These are phyloP conservation scores for Presbytis comata DNA, from an alignment of 2,797 vertebrate species.

Conservation along the genomic window DNA sequence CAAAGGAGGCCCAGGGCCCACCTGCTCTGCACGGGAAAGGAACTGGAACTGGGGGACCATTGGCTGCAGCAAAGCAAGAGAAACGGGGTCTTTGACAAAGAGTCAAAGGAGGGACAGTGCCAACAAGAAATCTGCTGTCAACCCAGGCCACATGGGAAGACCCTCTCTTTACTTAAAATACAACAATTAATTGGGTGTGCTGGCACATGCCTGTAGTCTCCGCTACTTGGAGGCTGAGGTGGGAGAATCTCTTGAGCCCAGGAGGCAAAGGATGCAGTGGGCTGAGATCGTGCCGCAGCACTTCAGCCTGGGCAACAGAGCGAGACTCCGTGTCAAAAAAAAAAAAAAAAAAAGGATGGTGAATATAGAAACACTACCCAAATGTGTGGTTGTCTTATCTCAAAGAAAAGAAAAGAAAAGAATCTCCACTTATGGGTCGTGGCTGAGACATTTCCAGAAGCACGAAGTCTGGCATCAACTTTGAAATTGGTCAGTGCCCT, in stretches of 20 bases:
- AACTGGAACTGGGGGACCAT: rapidly evolving
- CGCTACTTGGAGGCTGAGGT: neutral
- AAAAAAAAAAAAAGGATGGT: neutral
- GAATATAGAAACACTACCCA: neutral
- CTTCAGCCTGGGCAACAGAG: neutral
- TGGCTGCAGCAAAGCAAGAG: neutral
- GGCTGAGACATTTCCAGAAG: neutral
- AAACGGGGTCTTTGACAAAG: neutral
- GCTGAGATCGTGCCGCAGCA: neutral
- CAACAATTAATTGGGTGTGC: neutral
- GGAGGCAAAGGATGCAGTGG: neutral
- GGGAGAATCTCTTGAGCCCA: neutral
- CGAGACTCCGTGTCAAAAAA: neutral
- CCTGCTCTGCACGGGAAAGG: too few species aligned
- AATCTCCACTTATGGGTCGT: neutral
- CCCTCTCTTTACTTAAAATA: neutral
- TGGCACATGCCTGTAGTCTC: neutral
- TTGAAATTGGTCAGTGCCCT: neutral
- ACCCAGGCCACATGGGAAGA: neutral
- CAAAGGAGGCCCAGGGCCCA: neutral
- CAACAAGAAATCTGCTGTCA: neutral
- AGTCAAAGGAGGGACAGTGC: neutral
- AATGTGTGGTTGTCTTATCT: neutral
- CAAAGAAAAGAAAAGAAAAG: neutral
- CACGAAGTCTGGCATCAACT: neutral